Base-by-base conservation (phyloP, 2,113 vertebrate genomes). In the Falco punctatus region DNA sequence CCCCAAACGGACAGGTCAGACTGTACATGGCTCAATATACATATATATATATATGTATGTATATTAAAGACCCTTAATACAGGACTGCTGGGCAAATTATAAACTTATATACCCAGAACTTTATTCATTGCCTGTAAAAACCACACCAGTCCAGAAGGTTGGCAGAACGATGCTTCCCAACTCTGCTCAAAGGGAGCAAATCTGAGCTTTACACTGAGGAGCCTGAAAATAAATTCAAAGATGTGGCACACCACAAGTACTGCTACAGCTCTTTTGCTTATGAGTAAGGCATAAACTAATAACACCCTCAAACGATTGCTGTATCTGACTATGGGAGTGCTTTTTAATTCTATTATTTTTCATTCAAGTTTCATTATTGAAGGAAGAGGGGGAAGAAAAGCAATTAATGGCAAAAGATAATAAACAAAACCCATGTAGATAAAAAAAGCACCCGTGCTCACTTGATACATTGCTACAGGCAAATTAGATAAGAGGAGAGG, bases 331-430 rank as follows among this genome's bases (percentile, higher is more conserved):
- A 15, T 7, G 21, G 10, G 20, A 66, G 49, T 69, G 42, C 22
- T 70, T 80, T 65, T 71, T 57, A 81, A 87, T 81, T 80, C 54
- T 55, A 32, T 70, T 78, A 33, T 71, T 95, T 94, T 66, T 92
- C 42, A 64, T 67, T 77, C n/a, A 67, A 67, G 57, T 75, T 81
- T 85, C n/a, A 30, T 44, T 81, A 80, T 10, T 94, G 58, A 90
- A 82, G 65, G 67, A 48, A 82, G 48, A 81, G 38, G 28, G 28
- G 27, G 33, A 90, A 82, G 54, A 85, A 96, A 94, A 90, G 24
- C 54, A 93, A 75, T 89, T 92, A 86, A 86, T 35, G n/a, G 44
- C 19, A 83, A 92, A 92, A 92, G 32, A 93, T 74, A 78, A 93
- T 58, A 94, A 82, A 84, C 49, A 85, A 93, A 94, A n/a, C 22